Percentiles rank a stretch among this genome's conserved stretches.
Evolutionary conservation across 2,113 vertebrate species (phyloP).

Genomic region (Melanotaenia duboulayi): DNA sequence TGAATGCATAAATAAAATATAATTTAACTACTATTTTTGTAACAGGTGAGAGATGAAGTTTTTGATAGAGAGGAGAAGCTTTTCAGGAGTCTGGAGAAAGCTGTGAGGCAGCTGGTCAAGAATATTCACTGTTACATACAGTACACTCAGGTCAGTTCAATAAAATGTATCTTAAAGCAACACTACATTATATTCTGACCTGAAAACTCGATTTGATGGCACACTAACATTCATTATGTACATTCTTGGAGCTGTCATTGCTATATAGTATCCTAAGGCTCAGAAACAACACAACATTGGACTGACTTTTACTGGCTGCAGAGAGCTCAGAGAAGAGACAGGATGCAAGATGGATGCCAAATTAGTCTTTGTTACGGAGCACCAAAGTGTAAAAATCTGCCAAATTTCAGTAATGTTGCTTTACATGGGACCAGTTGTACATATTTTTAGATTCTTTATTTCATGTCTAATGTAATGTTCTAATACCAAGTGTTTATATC

Average conservation of each 20-base stretch:
- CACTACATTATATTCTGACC: too few relatives aligned
- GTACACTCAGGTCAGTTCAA: slow-evolving; percentile 84
- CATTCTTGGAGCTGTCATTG: too few relatives aligned
- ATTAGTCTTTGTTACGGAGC: too few relatives aligned
- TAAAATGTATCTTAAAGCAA: neutral
- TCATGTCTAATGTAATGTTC: neutral
- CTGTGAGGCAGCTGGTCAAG: slow-evolving; percentile 88
- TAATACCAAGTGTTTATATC: neutral
- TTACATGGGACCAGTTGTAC: too few relatives aligned
- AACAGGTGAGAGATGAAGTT: slow-evolving; percentile 92
- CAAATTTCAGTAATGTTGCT: too few relatives aligned
- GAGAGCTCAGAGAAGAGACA: too few relatives aligned
- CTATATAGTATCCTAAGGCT: too few relatives aligned
- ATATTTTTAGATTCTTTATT: neutral
- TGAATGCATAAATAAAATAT: neutral
- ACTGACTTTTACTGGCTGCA: too few relatives aligned
- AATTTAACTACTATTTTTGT: slow-evolving; percentile 5
- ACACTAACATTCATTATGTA: too few relatives aligned
- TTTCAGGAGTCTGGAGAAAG: slow-evolving; percentile 93
- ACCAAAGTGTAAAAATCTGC: too few relatives aligned
- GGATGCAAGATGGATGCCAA: too few relatives aligned
- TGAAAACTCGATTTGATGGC: neutral
- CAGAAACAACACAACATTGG: too few relatives aligned
- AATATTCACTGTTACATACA: slow-evolving; percentile 87
- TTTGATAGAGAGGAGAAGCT: slow-evolving; percentile 94